Percentiles rank a stretch among this genome's conserved stretches.
phyloP scores from a whole-genome alignment of 2,888 invertebrate genomes.

The Rosalia funebris region DNA sequence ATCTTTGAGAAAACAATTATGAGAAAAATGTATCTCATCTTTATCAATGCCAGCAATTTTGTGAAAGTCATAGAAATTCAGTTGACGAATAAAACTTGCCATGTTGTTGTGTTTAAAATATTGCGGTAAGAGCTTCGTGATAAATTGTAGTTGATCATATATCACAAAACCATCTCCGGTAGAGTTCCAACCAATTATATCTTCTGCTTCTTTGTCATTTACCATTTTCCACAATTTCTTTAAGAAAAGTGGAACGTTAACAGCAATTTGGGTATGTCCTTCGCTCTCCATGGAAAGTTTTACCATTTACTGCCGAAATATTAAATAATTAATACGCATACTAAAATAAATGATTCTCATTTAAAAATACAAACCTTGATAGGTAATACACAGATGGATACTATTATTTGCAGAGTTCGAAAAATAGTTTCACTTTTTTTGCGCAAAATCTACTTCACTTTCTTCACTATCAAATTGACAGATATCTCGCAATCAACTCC shows the following conservation, averaged over 20 bases:
- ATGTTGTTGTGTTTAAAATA: slow-evolving; percentile 99
- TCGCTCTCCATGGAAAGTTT: slow-evolving; percentile 9
- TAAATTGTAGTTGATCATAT: slow-evolving; percentile 89
- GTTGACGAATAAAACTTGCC: slow-evolving; percentile 94
- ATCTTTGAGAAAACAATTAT: slow-evolving; percentile 87
- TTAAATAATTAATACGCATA: neutral
- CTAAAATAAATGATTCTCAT: neutral
- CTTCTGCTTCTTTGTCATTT: slow-evolving; percentile 43
- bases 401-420: neutral
- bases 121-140: slow-evolving; percentile 86
- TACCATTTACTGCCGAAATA: slow-evolving; percentile 1
- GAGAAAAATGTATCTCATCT: slow-evolving; percentile 90
- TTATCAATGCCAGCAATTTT: slow-evolving; percentile 92
- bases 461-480: neutral
- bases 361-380: neutral
- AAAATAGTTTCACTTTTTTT: neutral
- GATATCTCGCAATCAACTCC: neutral
- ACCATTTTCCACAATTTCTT: slow-evolving; percentile 53
- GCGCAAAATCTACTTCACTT: neutral
- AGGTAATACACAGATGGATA: neutral
- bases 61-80: slow-evolving; percentile 98
- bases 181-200: slow-evolving; percentile 50
- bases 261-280: slow-evolving; percentile 13
- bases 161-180: slow-evolving; percentile 90
- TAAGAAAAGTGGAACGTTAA: slow-evolving; percentile 46